phyloP scores from a whole-genome alignment of 2,797 vertebrate species.

The Anomalospiza imberbis region DNA sequence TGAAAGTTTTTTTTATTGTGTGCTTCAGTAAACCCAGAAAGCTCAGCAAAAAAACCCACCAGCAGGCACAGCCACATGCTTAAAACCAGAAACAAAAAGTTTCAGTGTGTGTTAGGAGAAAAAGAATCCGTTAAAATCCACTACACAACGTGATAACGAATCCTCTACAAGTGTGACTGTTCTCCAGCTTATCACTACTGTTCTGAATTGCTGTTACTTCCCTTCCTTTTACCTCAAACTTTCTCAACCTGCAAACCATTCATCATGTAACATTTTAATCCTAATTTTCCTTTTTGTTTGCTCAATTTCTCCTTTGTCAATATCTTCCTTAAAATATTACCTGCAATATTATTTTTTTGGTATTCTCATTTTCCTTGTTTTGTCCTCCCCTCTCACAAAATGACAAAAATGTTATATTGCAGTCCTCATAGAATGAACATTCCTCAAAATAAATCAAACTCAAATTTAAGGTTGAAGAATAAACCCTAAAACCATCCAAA shows the following conservation, averaged over 20 bases:
- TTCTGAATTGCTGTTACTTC: not conserved
- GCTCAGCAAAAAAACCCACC: not conserved
- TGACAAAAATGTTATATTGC: not conserved
- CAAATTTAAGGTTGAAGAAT: not conserved
- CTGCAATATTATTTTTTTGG: not conserved
- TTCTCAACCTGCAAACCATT: not conserved
- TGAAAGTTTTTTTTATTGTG: not conserved
- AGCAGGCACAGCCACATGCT: not conserved
- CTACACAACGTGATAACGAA: not conserved
- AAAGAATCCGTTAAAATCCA: not conserved
- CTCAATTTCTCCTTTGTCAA: not conserved
- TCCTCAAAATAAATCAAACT: not conserved
- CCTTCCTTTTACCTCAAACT: not conserved
- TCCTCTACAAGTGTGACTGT: not conserved
- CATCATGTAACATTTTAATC: not conserved
- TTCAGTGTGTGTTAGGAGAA: not conserved
- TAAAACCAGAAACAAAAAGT: not conserved
- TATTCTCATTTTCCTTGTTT: not conserved
- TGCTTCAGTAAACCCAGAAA: not conserved
- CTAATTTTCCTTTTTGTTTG: not conserved
- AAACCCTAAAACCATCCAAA: not conserved
- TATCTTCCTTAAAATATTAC: not conserved
- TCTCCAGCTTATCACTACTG: not conserved
- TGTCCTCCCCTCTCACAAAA: not conserved
- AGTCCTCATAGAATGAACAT: not conserved